These are phyloP conservation scores for Rostratula benghalensis DNA, from an alignment of 2,113 vertebrate genomes.

Conservation along the genomic window DNA sequence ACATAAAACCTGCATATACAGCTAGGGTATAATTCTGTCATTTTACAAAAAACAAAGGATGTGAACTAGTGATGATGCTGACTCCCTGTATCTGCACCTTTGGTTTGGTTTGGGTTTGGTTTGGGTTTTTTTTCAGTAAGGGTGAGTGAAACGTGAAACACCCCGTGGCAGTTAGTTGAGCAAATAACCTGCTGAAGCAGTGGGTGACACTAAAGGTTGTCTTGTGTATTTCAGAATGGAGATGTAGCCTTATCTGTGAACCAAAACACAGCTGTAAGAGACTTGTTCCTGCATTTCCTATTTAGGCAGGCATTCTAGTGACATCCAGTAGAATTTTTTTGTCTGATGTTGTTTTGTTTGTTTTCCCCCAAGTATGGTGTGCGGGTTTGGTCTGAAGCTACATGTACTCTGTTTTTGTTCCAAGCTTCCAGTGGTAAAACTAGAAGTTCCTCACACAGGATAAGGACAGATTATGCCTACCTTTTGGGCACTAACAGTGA, in stretches of 20 bases:
- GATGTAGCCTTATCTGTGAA: not conserved
- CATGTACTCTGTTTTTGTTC: not conserved
- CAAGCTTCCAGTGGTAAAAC: not conserved
- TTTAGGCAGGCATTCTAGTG: not conserved
- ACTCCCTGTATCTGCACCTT: not conserved
- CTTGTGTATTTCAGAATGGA: not conserved
- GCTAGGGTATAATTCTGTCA: not conserved
- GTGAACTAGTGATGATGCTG: not conserved
- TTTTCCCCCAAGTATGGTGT: not conserved
- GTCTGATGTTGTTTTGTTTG: not conserved
- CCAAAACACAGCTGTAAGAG: not conserved
- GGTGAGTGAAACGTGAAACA: not conserved
- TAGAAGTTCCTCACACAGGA: not conserved
- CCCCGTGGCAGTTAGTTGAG: not conserved
- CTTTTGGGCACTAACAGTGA: not conserved
- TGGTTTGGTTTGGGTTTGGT: no score
- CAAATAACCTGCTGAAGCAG: not conserved
- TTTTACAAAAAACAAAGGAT: not conserved
- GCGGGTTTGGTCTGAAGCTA: not conserved
- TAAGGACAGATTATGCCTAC: not conserved
- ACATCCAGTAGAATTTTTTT: not conserved
- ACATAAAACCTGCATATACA: not conserved
- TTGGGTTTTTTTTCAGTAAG: no score
- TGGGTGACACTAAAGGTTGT: not conserved
- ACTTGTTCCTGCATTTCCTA: not conserved